Evolutionary conservation across 2,888 invertebrate genomes (phyloP).

Genomic region (Fissipunctia ypsillon): DNA sequence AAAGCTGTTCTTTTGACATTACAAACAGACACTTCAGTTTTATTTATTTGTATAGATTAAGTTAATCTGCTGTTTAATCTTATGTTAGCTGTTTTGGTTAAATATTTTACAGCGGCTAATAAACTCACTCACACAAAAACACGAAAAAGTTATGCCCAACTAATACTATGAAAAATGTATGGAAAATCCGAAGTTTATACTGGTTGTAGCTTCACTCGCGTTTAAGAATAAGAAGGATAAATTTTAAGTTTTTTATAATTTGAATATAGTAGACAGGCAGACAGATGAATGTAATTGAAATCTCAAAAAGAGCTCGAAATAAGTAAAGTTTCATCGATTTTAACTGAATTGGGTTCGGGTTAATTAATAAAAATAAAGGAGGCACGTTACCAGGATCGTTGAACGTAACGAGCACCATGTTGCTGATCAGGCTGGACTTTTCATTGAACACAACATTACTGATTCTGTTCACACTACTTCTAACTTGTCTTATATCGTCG

Average conservation of each 20-base stretch:
- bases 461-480: slow-evolving; percentile 57
- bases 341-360: background rate
- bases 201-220: background rate
- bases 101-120: background rate
- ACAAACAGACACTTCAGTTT: too few species aligned
- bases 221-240: background rate
- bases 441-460: slow-evolving; percentile 64
- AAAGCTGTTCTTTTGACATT: too few species aligned
- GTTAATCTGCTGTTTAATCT: background rate
- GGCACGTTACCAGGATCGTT: slow-evolving; percentile 71
- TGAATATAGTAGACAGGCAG: too few species aligned
- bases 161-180: background rate
- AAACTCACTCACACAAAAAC: too few species aligned
- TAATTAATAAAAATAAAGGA: background rate
- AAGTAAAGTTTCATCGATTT: too few species aligned
- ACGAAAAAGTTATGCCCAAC: background rate
- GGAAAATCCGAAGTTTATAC: background rate
- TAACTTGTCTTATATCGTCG: slow-evolving; percentile 66
- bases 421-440: slow-evolving; percentile 66
- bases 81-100: background rate
- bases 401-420: slow-evolving; percentile 73
- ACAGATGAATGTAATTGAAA: too few species aligned
- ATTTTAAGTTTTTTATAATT: too few species aligned
- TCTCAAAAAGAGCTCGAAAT: too few species aligned
- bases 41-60: too few species aligned